Evolutionary conservation across 2,113 vertebrate species (phyloP).

Genomic region (Strix aluco): DNA sequence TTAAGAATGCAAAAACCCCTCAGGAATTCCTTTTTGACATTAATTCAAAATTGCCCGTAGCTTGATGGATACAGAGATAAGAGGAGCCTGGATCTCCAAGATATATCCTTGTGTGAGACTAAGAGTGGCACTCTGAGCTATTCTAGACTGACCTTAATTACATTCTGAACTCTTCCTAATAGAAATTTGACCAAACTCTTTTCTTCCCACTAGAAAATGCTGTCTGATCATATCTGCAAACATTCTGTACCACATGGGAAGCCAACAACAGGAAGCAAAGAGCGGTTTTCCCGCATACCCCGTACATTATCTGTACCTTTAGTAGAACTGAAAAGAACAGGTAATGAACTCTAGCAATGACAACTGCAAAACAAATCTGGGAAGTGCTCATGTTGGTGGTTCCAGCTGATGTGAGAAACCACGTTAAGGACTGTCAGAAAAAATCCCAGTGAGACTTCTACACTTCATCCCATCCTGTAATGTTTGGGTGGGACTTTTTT

Average conservation of each 20-base stretch:
- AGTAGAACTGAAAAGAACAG: not conserved
- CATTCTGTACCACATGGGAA: not conserved
- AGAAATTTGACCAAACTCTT: not conserved
- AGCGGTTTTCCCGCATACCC: not conserved
- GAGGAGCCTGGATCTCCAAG: not conserved
- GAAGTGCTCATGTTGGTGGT: not conserved
- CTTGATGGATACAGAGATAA: not conserved
- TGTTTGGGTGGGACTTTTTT: not conserved
- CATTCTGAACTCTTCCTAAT: not conserved
- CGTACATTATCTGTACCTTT: fast-evolving
- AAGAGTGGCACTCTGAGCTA: not conserved
- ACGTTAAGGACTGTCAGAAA: not conserved
- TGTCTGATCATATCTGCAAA: not conserved
- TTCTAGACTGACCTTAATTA: not conserved
- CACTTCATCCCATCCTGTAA: not conserved
- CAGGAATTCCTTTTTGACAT: not conserved
- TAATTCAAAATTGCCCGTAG: not conserved
- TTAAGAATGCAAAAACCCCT: not conserved
- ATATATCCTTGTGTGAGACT: not conserved
- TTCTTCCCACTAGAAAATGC: not conserved
- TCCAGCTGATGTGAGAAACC: not conserved
- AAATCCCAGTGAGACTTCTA: not conserved
- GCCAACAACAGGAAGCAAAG: not conserved
- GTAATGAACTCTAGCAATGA: not conserved
- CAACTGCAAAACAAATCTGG: not conserved